These are phyloP conservation scores for Brienomyrus longianalis DNA, from an alignment of 2,113 vertebrate genomes.

Conservation along the genomic window DNA sequence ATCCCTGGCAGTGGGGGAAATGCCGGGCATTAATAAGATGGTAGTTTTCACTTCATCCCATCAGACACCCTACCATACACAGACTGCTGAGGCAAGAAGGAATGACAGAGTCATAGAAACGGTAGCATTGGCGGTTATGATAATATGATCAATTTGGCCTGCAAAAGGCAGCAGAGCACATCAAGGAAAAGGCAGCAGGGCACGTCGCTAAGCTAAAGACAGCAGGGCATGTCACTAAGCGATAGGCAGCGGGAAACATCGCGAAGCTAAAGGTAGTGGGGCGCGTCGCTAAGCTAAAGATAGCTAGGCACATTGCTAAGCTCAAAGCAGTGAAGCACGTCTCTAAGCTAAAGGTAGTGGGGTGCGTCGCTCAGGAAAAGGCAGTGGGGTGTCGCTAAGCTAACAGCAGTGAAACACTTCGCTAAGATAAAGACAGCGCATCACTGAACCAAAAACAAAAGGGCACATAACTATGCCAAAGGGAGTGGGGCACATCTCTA, in stretches of 20 bases:
- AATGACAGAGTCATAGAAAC: background rate
- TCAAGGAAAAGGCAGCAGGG: background rate
- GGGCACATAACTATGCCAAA: too few species aligned
- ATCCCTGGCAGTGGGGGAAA: background rate
- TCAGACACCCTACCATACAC: background rate
- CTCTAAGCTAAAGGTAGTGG: background rate
- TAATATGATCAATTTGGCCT: background rate
- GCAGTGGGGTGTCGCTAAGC: background rate
- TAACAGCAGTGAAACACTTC: background rate
- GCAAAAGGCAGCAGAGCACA: background rate
- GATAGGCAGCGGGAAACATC: background rate
- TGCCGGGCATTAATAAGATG: background rate
- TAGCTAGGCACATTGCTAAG: accelerated
- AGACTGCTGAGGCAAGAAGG: background rate
- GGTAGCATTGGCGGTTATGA: background rate
- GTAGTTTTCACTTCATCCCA: background rate
- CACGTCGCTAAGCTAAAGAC: background rate
- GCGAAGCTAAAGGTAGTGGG: background rate
- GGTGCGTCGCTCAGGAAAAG: background rate
- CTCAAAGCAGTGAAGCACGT: background rate
- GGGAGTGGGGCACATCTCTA: too few species aligned
- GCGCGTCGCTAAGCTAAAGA: background rate
- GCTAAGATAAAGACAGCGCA: background rate
- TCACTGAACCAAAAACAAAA: too few species aligned
- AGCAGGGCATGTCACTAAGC: background rate